Evolutionary conservation across 2,113 vertebrate genomes (phyloP).

Genomic region (Rhizomys pruinosus): DNA sequence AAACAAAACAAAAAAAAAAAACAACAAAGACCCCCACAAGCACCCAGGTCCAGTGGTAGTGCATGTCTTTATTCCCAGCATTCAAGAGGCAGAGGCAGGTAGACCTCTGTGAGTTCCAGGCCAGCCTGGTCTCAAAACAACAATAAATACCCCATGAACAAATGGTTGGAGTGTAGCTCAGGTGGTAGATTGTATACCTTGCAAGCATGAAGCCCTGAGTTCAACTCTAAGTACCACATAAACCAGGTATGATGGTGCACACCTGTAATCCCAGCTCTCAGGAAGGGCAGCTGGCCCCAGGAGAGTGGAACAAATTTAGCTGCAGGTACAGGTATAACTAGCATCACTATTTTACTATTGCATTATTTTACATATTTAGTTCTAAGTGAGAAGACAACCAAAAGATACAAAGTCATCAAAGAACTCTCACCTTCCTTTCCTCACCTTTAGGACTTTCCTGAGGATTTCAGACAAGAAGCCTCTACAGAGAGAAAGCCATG

Average conservation of each 20-base stretch:
- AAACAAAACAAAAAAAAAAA: background rate
- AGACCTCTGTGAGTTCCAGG: too few relatives aligned
- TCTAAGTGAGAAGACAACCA: background rate
- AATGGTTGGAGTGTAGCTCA: background rate
- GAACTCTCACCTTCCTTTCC: background rate
- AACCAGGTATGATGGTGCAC: background rate
- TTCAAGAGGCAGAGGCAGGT: too few relatives aligned
- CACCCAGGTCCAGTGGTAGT: too few relatives aligned
- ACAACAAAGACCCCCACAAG: too few relatives aligned
- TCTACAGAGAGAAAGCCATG: slow-evolving; percentile 2
- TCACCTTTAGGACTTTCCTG: background rate
- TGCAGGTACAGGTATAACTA: background rate
- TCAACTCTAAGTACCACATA: background rate
- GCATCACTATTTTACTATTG: background rate
- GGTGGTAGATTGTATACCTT: background rate
- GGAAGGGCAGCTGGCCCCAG: background rate
- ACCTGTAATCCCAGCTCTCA: background rate
- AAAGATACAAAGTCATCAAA: slow-evolving; percentile 3
- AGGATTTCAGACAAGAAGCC: background rate
- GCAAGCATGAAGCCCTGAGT: background rate
- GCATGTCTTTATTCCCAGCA: too few relatives aligned
- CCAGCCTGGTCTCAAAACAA: too few relatives aligned
- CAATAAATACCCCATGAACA: too few relatives aligned
- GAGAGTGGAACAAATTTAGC: background rate
- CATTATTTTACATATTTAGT: background rate